Evolutionary conservation across 2,888 invertebrate species (phyloP).

Genomic region (Andrena praecox): DNA sequence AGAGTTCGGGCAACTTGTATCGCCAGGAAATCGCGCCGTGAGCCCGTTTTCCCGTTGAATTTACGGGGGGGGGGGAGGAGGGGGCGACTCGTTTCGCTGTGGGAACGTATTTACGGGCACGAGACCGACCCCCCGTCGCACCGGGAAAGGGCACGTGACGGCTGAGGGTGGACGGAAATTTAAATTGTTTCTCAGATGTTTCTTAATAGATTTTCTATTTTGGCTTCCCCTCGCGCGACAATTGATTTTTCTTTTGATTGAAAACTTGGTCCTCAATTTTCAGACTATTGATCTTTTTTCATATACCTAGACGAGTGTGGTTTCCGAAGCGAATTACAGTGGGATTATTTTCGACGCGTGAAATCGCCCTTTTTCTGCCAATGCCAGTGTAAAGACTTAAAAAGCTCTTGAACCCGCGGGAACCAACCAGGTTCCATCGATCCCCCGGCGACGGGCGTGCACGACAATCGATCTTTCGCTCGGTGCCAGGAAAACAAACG

Average conservation of each 20-base stretch:
- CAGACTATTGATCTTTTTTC: background rate
- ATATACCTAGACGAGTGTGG: background rate
- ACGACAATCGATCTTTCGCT: conserved; percentile 51
- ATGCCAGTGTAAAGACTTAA: background rate
- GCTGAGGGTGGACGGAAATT: conserved; percentile 6
- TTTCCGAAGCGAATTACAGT: background rate
- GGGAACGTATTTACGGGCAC: conserved; percentile 31
- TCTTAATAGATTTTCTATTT: background rate
- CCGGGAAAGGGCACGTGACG: background rate
- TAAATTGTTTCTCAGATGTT: conserved; percentile 13
- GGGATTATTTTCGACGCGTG: background rate
- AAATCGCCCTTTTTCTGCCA: background rate
- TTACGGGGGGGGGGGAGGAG: conserved; percentile 25
- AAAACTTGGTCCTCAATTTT: background rate
- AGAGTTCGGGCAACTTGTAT: conserved; percentile 72
- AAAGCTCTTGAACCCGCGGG: background rate
- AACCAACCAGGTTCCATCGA: conserved; percentile 20
- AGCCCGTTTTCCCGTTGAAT: conserved; percentile 34
- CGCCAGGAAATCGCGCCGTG: conserved; percentile 59
- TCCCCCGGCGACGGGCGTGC: background rate
- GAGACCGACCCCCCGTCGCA: conserved; percentile 9
- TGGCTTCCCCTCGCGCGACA: background rate
- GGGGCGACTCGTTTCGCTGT: conserved; percentile 34
- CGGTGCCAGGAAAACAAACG: conserved; percentile 42
- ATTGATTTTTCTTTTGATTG: background rate